phyloP scores from a whole-genome alignment of 2,113 vertebrate species.

The Xiphophorus maculatus region DNA sequence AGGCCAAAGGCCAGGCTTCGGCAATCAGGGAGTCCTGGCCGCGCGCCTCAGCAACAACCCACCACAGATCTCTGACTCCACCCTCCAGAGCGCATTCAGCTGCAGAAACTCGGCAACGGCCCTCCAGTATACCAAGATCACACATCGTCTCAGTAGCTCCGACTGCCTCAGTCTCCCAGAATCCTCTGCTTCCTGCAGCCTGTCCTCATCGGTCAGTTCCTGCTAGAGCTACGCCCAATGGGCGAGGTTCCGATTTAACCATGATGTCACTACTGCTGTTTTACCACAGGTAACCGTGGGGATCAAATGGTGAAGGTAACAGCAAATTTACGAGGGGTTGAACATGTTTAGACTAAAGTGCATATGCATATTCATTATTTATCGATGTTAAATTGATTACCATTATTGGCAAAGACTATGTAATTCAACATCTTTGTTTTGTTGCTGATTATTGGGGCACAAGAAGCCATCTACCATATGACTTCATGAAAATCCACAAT shows the following conservation, averaged over 20 bases:
- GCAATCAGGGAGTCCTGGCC: conserved; percentile 60
- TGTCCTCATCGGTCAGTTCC: conserved; percentile 32
- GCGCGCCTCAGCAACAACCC: rapidly evolving
- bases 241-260: conserved; percentile 30
- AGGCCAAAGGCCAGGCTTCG: conserved; percentile 24
- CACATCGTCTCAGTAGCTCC: neutral
- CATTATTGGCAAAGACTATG: neutral
- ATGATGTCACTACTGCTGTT: conserved; percentile 57
- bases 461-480: neutral
- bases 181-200: neutral
- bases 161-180: neutral
- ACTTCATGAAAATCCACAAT: no score
- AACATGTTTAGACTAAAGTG: neutral
- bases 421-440: neutral
- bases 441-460: neutral
- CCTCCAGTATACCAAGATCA: neutral
- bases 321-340: no score
- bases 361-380: neutral
- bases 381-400: neutral
- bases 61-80: neutral
- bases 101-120: neutral
- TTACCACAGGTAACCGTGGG: conserved; percentile 54
- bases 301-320: neutral
- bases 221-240: neutral
- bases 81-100: conserved; percentile 4